Evolutionary conservation across 2,888 invertebrate genomes (phyloP).

Genomic region (Dynastes maya): DNA sequence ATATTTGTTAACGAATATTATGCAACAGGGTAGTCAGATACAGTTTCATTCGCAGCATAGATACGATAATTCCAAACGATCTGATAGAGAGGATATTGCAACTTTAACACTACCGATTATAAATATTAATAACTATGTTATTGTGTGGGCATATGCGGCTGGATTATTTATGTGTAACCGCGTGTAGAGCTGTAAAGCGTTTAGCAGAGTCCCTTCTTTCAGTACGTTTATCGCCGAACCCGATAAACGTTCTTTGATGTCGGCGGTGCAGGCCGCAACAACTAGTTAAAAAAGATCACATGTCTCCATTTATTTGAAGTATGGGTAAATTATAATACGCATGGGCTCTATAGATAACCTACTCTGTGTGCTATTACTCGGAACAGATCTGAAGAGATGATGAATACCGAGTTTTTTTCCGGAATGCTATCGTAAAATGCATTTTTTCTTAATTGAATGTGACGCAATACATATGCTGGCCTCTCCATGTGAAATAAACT

Average conservation of each 20-base stretch:
- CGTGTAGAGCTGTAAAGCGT: constrained; percentile 44
- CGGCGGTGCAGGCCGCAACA: constrained; percentile 33
- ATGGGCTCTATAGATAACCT: constrained; percentile 39
- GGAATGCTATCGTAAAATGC: constrained; percentile 34
- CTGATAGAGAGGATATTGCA: constrained; percentile 23
- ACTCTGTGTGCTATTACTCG: constrained; percentile 25
- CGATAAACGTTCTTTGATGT: constrained; percentile 52
- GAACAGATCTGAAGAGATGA: constrained; percentile 41
- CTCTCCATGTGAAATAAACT: not conserved
- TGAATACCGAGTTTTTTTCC: constrained; percentile 31
- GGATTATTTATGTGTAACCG: constrained; percentile 30
- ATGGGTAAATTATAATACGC: constrained; percentile 34
- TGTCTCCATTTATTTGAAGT: constrained; percentile 48
- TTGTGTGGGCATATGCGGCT: constrained; percentile 39
- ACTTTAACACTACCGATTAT: constrained; percentile 32
- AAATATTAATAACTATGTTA: constrained; percentile 49
- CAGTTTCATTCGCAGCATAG: not conserved
- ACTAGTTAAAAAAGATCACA: constrained; percentile 44
- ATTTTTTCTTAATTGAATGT: constrained; percentile 33
- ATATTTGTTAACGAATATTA: too few species aligned
- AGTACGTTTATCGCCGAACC: constrained; percentile 49
- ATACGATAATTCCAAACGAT: constrained; percentile 20
- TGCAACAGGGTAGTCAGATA: not conserved
- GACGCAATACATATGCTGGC: constrained; percentile 29
- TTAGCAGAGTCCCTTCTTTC: constrained; percentile 47